phyloP scores from a whole-genome alignment of 2,113 vertebrate genomes.

The Pterocles gutturalis region DNA sequence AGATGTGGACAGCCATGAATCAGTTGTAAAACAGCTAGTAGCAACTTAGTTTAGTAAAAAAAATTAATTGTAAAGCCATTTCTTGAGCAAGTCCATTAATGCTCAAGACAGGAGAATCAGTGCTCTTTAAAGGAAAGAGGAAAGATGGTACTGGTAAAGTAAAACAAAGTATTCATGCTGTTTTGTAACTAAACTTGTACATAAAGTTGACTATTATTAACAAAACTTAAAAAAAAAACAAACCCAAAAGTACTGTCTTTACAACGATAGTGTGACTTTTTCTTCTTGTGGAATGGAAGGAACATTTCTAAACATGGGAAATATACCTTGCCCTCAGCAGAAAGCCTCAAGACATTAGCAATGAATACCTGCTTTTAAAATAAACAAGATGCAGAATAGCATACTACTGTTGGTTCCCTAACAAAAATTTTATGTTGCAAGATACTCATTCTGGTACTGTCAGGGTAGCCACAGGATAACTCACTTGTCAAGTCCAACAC shows the following conservation, averaged over 20 bases:
- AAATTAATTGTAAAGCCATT: not conserved
- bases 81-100: not conserved
- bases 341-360: not conserved
- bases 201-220: not conserved
- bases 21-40: not conserved
- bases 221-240: no score
- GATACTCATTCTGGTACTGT: not conserved
- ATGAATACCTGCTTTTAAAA: not conserved
- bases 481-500: rapidly evolving
- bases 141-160: not conserved
- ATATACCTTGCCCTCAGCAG: not conserved
- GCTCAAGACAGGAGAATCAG: not conserved
- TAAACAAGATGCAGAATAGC: not conserved
- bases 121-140: not conserved
- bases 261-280: not conserved
- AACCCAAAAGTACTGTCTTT: not conserved
- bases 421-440: not conserved
- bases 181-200: not conserved
- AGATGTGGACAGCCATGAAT: not conserved
- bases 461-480: not conserved
- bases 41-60: not conserved
- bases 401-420: not conserved
- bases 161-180: not conserved
- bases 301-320: not conserved
- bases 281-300: not conserved